Evolutionary conservation across 2,797 vertebrate genomes (phyloP), one percentile per base, ranked within the genome.

Genomic region (Dendrocincla tyrannina): DNA sequence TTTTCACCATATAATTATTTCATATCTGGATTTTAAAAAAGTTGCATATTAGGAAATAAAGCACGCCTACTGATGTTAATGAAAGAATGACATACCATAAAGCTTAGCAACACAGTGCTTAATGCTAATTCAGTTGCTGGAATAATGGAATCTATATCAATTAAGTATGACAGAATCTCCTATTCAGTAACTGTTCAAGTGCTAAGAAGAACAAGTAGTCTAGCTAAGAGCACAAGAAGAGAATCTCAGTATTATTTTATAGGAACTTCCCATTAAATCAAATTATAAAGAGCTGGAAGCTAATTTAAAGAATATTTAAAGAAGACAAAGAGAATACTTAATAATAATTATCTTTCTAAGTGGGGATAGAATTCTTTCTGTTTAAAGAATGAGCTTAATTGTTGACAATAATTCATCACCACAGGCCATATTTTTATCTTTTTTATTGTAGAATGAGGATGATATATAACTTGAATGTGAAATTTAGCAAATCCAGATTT

Each of bases 91-190:
- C 66, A 75, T 85, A 74, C 14, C 30, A 79, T 59, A 96, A 96
- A 84, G 23, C 69, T 95, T 89, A 95, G 23, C 39, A 90, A 74
- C n/a, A 67, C 13, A 33, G 41, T 35, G 9, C 23, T 94, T 89
- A 88, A 82, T 78, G 41, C 30, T 91, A 95, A 95, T 89, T 94
- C 50, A 79, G 3, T 78, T 94, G 59, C 53, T 88, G 52, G 33
- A 33, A 94, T 92, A 91, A 92, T 87, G 78, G 58, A 94, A 92
- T 83, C 84, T 85, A 9, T 92, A 73, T 90, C 94, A 97, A 75
- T 95, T 95, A 91, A 46, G 56, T 63, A 88, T 75, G 80, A 76
- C 79, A 85, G 77, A 96, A 86, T 88, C 39, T 95, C 16, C 80
- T 89, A 33, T 94, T 94, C 75, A 82, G 33, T 95, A 95, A 89